phyloP scores from a whole-genome alignment of 2,888 invertebrate genomes.

The Rhyacophila evoluta region DNA sequence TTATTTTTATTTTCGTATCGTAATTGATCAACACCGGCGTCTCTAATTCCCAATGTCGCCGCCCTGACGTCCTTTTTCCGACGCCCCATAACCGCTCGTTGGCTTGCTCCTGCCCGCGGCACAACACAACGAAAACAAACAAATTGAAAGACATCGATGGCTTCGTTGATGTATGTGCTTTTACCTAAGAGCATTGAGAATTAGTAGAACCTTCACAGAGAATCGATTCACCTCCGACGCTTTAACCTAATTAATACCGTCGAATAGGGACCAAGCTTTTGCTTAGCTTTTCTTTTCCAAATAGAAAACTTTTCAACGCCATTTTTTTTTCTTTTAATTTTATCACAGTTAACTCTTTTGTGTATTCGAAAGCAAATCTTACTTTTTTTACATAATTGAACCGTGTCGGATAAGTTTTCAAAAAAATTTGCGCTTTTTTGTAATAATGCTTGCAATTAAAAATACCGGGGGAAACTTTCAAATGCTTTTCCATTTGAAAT shows the following conservation, averaged over 20 bases:
- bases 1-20: slow-evolving; percentile 47
- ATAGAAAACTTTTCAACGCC: slow-evolving; percentile 37
- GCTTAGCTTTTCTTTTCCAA: slow-evolving; percentile 5
- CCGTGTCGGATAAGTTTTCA: slow-evolving; percentile 3
- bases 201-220: slow-evolving; percentile 45
- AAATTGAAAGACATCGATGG: slow-evolving; percentile 44
- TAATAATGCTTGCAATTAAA: slow-evolving; percentile 30
- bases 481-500: slow-evolving; percentile 34
- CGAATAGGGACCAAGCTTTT: slow-evolving; percentile 25
- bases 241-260: slow-evolving; percentile 52
- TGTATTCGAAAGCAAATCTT: slow-evolving; percentile 40
- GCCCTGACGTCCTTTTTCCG: not conserved
- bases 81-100: not conserved
- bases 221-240: slow-evolving; percentile 31
- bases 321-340: slow-evolving; percentile 25
- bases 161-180: slow-evolving; percentile 48
- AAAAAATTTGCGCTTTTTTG: slow-evolving; percentile 8
- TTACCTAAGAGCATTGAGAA: slow-evolving; percentile 45
- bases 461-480: slow-evolving; percentile 30
- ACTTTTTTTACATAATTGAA: slow-evolving; percentile 33
- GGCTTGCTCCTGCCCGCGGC: not conserved
- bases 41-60: slow-evolving; percentile 35
- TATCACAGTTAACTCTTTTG: slow-evolving; percentile 43
- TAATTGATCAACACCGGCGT: slow-evolving; percentile 51
- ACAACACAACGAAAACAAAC: slow-evolving; percentile 53